Conservation (phyloP, 2,113 vertebrate species). For the Peromyscus polionotus region DNA sequence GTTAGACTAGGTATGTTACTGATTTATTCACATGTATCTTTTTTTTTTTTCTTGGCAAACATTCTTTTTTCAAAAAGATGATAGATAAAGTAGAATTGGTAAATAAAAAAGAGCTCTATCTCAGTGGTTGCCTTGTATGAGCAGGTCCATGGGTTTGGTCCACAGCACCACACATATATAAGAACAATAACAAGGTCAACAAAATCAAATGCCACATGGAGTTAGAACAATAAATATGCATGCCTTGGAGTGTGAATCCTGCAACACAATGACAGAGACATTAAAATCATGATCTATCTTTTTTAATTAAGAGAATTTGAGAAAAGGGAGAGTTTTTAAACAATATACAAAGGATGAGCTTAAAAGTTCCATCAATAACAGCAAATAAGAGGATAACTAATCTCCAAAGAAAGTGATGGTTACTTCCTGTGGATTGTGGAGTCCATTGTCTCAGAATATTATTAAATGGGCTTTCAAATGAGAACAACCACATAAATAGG, state of each 20-base stretch:
- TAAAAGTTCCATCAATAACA: slow-evolving; percentile 50
- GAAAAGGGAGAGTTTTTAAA: neutral
- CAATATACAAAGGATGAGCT: neutral
- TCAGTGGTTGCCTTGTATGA: neutral
- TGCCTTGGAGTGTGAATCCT: neutral
- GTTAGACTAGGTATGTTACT: neutral
- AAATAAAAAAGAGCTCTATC: neutral
- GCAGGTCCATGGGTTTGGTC: neutral
- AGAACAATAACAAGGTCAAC: neutral
- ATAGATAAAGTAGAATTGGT: neutral
- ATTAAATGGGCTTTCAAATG: slow-evolving; percentile 41
- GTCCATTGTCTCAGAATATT: slow-evolving; percentile 27
- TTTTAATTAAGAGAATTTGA: slow-evolving; percentile 26
- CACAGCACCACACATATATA: too few relatives aligned
- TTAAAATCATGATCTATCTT: neutral
- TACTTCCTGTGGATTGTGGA: slow-evolving; percentile 35
- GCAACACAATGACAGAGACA: neutral
- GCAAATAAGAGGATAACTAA: slow-evolving; percentile 46
- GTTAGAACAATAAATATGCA: neutral
- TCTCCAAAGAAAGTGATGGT: neutral
- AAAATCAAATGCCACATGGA: neutral
- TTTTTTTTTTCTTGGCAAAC: neutral
- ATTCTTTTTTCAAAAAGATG: neutral
- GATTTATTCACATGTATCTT: neutral
- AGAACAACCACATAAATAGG: neutral